phyloP scores from a whole-genome alignment of 2,797 vertebrate genomes.

The Buceros bicornis region DNA sequence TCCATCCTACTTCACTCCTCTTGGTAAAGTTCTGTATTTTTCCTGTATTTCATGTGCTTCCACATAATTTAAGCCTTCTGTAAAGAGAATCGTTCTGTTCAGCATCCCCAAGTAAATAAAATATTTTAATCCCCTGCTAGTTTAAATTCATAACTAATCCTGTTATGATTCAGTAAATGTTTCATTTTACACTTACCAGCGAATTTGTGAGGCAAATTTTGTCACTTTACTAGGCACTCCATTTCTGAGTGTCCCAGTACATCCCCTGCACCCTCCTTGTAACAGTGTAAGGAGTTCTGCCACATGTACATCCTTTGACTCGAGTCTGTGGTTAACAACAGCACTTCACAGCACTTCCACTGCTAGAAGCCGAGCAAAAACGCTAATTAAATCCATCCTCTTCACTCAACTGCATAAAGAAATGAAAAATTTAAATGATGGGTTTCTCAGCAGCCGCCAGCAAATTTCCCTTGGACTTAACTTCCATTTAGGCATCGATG shows the following conservation, averaged over 20 bases:
- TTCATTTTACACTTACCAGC: slow-evolving; percentile 28
- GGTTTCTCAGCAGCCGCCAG: slow-evolving; percentile 29
- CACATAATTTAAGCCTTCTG: neutral
- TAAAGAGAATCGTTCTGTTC: neutral
- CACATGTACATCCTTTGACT: neutral
- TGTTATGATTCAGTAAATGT: slow-evolving; percentile 27
- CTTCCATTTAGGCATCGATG: neutral
- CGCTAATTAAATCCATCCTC: slow-evolving; percentile 48
- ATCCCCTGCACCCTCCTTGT: neutral
- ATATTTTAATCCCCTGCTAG: neutral
- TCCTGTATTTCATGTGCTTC: neutral
- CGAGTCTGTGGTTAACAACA: neutral
- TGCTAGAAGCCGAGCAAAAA: neutral
- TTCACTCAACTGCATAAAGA: slow-evolving; percentile 7
- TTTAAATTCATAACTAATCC: slow-evolving; percentile 44
- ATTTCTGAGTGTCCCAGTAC: neutral
- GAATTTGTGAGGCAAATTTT: slow-evolving; percentile 54
- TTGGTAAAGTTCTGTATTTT: neutral
- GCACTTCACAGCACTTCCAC: slow-evolving; percentile 15
- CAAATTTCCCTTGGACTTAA: slow-evolving; percentile 24
- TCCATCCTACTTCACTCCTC: neutral
- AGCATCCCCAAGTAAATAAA: slow-evolving; percentile 9
- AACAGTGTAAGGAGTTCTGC: neutral
- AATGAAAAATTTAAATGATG: neutral
- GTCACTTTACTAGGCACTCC: neutral